A percentile compares a stretch with the other conserved stretches of the same genome.
Evolutionary conservation across 1,140 invertebrate genomes (phyloP).

Genomic region (Laupala kohalensis): DNA sequence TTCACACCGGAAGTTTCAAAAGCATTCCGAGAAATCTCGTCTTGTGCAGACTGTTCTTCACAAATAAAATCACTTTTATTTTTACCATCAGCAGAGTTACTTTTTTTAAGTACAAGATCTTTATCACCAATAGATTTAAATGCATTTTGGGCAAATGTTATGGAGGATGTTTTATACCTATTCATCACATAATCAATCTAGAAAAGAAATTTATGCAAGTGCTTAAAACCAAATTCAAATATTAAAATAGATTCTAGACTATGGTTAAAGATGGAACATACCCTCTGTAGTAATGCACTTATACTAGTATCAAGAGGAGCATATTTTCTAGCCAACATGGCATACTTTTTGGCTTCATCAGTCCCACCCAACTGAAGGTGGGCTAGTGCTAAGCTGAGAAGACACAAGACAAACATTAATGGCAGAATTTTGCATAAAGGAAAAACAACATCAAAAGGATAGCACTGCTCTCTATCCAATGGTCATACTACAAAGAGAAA

Average conservation of each 20-base stretch:
- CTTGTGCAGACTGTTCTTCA: not conserved
- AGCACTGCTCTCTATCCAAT: too few species aligned
- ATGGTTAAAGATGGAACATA: slow-evolving; percentile 24
- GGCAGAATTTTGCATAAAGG: too few species aligned
- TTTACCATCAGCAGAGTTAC: too few species aligned
- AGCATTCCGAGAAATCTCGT: too few species aligned
- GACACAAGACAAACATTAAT: not conserved
- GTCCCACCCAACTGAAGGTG: slow-evolving; percentile 38
- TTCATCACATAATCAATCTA: not conserved
- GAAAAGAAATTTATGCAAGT: not conserved
- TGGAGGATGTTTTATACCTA: slow-evolving; percentile 1
- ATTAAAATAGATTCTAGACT: not conserved
- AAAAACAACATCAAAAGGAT: too few species aligned
- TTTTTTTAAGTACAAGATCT: not conserved
- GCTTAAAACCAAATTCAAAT: too few species aligned
- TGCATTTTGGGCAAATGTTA: slow-evolving; percentile 14
- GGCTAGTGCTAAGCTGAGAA: slow-evolving; percentile 36
- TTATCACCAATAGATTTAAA: too few species aligned
- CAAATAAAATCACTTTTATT: not conserved
- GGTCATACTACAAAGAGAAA: too few species aligned
- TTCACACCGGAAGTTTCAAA: too few species aligned
- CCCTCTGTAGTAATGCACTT: slow-evolving; percentile 27
- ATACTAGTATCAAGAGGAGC: slow-evolving; percentile 35
- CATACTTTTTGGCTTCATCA: slow-evolving; percentile 28
- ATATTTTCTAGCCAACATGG: slow-evolving; percentile 31